phyloP scores from a whole-genome alignment of 2,113 vertebrate species.

The Myotis lucifugus region DNA sequence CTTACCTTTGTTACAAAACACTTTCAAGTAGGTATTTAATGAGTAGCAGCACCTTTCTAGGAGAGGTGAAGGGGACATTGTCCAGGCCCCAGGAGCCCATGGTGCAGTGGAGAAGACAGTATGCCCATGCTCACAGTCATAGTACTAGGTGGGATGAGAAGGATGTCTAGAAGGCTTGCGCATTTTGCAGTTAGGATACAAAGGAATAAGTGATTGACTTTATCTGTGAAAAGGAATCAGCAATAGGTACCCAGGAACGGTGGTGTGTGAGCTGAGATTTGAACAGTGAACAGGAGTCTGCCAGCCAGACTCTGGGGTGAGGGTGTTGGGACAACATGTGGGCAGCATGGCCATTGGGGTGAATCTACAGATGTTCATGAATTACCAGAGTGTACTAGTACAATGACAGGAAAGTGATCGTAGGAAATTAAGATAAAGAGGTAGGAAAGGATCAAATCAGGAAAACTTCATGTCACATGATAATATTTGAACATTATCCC shows the following conservation, averaged over 20 bases:
- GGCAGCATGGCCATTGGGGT: neutral
- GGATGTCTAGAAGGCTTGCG: neutral
- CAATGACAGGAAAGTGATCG: neutral
- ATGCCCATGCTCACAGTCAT: fast-evolving
- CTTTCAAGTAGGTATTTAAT: neutral
- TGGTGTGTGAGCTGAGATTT: neutral
- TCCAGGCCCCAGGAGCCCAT: neutral
- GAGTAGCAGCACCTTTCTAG: neutral
- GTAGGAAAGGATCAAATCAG: neutral
- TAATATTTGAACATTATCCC: neutral
- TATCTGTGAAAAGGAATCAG: neutral
- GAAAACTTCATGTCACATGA: neutral
- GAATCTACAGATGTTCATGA: neutral
- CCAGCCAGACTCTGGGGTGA: neutral
- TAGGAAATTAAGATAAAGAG: neutral
- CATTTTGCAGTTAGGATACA: neutral
- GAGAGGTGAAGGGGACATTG: neutral
- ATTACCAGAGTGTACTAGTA: neutral
- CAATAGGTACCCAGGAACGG: neutral
- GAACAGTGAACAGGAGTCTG: neutral
- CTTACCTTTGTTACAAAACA: neutral
- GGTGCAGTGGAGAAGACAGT: neutral
- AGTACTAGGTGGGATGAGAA: neutral
- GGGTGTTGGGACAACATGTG: fast-evolving
- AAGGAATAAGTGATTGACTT: neutral